Percentiles rank a stretch among this genome's conserved stretches.
Evolutionary conservation across 2,797 vertebrate species (phyloP).

Genomic region (Anguilla megastoma): DNA sequence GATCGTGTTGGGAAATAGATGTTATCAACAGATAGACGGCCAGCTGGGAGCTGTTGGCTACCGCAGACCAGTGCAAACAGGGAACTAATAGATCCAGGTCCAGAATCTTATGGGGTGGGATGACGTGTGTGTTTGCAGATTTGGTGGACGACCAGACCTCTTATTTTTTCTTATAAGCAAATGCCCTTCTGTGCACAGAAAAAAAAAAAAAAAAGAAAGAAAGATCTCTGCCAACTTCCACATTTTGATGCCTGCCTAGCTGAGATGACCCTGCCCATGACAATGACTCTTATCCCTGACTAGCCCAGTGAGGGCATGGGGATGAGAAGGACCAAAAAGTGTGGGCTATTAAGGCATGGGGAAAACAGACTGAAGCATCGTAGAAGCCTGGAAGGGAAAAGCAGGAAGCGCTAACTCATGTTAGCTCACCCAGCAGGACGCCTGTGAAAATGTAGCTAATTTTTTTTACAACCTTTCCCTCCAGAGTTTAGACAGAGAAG

Average conservation of each 20-base stretch:
- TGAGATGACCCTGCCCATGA: too few species aligned
- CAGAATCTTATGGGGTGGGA: constrained; percentile 23
- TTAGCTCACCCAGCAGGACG: neutral
- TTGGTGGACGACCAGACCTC: neutral
- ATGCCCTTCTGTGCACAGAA: constrained; percentile 13
- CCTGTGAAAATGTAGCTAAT: neutral
- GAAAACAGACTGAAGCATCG: too few species aligned
- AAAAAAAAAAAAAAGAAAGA: too few species aligned
- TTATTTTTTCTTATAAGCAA: constrained; percentile 37
- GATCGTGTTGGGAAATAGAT: constrained; percentile 31
- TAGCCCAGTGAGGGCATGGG: too few species aligned
- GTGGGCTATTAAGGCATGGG: too few species aligned
- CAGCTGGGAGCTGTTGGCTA: constrained; percentile 47
- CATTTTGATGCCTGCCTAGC: too few species aligned
- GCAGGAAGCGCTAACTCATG: too few species aligned
- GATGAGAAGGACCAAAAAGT: too few species aligned
- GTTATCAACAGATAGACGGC: constrained; percentile 35
- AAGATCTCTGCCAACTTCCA: too few species aligned
- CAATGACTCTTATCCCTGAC: too few species aligned
- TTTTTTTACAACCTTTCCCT: neutral
- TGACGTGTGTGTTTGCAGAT: neutral
- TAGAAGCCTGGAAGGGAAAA: too few species aligned
- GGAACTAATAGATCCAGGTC: constrained; percentile 51
- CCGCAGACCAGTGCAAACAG: constrained; percentile 46
- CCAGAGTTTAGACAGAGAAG: neutral